phyloP scores from a whole-genome alignment of 2,797 vertebrate genomes.

The Loriculus beryllinus region DNA sequence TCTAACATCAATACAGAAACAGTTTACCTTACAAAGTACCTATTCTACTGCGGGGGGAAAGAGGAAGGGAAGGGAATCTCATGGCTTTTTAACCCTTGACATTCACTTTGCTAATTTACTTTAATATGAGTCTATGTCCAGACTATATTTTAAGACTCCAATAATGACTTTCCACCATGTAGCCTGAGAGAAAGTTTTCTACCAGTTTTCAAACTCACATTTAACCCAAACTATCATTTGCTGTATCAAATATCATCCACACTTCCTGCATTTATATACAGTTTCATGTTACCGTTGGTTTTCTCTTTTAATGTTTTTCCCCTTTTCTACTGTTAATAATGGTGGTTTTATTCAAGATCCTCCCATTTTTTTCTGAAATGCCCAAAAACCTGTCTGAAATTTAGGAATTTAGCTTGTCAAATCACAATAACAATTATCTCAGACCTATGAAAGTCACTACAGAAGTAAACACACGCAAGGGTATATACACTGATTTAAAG shows the following conservation, averaged over 20 bases:
- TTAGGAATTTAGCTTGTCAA: not conserved
- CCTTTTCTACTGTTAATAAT: not conserved
- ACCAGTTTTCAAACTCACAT: not conserved
- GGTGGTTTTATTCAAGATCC: not conserved
- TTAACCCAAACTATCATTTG: not conserved
- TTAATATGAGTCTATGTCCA: not conserved
- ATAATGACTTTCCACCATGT: not conserved
- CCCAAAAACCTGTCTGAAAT: not conserved
- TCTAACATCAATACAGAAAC: not conserved
- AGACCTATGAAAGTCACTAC: not conserved
- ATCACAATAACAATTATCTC: not conserved
- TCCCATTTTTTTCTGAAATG: not conserved
- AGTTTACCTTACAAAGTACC: not conserved
- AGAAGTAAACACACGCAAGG: not conserved
- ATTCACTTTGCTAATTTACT: not conserved
- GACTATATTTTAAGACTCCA: not conserved
- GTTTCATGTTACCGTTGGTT: not conserved
- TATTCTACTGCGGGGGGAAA: not conserved
- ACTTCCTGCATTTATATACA: not conserved
- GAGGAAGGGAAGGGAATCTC: not conserved
- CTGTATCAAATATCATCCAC: not conserved
- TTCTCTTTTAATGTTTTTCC: rapidly evolving
- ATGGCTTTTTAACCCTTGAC: not conserved
- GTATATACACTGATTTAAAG: not conserved
- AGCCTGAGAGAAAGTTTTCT: not conserved